Conservation (phyloP, 2,797 vertebrate genomes). For the Rhodeus uyekii region DNA sequence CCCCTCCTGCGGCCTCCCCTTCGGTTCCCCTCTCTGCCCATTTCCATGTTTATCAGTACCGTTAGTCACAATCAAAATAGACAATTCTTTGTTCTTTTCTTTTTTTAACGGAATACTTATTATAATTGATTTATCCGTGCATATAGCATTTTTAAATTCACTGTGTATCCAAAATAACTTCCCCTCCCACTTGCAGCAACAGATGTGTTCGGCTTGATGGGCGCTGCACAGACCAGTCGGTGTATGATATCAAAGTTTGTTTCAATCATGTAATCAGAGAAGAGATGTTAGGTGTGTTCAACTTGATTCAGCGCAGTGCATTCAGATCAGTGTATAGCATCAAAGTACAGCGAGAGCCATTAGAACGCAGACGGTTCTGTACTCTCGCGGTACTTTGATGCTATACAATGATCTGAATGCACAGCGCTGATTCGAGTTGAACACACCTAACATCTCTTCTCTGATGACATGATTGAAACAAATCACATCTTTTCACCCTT, state of each 20-base stretch:
- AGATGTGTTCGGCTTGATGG: background rate
- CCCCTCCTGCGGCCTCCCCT: conserved; percentile 11
- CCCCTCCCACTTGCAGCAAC: background rate
- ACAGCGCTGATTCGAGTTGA: too few relatives aligned
- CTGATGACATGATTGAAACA: too few relatives aligned
- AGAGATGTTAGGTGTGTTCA: too few relatives aligned
- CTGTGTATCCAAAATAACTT: background rate
- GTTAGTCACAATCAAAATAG: background rate
- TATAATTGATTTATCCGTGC: background rate
- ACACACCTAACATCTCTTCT: too few relatives aligned
- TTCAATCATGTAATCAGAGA: too few relatives aligned
- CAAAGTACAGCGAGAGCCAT: background rate
- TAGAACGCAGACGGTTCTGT: background rate
- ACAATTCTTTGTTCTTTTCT: background rate
- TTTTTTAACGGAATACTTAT: background rate
- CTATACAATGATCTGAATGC: too few relatives aligned
- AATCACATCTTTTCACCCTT: too few relatives aligned
- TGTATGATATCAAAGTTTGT: background rate
- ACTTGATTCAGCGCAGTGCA: too few relatives aligned
- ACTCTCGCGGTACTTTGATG: too few relatives aligned
- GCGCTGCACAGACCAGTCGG: too few relatives aligned
- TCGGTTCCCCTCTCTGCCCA: background rate
- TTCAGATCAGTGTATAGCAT: background rate
- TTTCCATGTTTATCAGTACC: background rate
- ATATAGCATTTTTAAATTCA: background rate